These are phyloP conservation scores for Condylura cristata DNA, from an alignment of 2,113 vertebrate genomes.

Conservation along the genomic window DNA sequence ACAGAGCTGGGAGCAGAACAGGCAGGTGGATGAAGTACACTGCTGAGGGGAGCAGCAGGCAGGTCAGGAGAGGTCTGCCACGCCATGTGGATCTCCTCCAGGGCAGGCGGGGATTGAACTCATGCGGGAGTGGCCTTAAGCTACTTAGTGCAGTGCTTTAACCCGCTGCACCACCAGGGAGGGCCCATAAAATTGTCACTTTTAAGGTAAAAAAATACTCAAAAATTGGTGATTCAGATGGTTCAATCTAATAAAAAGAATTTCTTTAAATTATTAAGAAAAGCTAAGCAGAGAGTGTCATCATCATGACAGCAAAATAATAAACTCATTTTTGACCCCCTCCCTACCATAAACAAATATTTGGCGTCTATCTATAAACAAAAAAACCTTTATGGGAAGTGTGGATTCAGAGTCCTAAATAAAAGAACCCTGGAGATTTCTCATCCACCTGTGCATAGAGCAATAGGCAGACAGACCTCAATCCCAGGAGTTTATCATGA, in stretches of 20 bases:
- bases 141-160: too few relatives aligned
- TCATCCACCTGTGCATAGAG: neutral
- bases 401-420: neutral
- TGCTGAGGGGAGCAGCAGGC: too few relatives aligned
- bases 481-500: too few relatives aligned
- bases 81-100: too few relatives aligned
- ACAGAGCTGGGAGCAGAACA: too few relatives aligned
- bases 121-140: too few relatives aligned
- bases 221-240: neutral
- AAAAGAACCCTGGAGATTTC: neutral
- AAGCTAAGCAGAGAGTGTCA: neutral
- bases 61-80: too few relatives aligned
- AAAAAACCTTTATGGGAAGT: neutral
- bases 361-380: neutral
- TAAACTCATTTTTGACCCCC: neutral
- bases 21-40: too few relatives aligned
- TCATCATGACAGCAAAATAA: neutral
- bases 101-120: too few relatives aligned
- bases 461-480: neutral
- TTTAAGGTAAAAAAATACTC: neutral
- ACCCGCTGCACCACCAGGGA: too few relatives aligned
- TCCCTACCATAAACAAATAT: neutral
- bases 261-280: neutral
- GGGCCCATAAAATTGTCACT: neutral
- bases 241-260: neutral